phyloP scores from a whole-genome alignment of 35 echinoderm and acorn worm genomes.

The Diadema setosum region DNA sequence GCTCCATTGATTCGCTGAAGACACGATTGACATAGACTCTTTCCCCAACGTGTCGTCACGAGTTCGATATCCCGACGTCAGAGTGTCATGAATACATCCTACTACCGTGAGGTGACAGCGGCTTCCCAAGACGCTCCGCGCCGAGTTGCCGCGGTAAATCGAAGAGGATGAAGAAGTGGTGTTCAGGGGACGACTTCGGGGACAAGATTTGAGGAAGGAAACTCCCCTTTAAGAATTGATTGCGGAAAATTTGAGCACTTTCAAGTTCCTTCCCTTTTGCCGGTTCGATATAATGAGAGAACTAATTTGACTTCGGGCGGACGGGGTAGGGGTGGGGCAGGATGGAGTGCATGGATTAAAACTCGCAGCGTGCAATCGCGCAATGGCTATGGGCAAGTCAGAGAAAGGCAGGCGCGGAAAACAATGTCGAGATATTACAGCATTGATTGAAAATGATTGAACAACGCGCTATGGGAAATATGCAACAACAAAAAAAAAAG shows the following conservation, averaged over 20 bases:
- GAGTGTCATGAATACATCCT: too few species aligned
- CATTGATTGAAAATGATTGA: neutral
- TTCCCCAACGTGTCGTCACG: too few species aligned
- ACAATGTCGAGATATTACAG: too few species aligned
- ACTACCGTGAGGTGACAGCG: too few species aligned
- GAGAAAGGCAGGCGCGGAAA: neutral
- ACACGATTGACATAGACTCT: too few species aligned
- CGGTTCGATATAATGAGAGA: neutral
- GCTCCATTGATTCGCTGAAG: too few species aligned
- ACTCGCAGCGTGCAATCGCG: neutral
- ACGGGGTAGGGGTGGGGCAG: neutral
- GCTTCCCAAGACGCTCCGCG: too few species aligned
- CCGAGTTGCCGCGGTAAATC: too few species aligned
- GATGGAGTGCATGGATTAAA: neutral
- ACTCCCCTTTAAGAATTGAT: conserved; percentile 10
- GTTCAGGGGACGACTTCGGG: neutral
- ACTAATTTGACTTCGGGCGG: neutral
- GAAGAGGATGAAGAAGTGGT: too few species aligned
- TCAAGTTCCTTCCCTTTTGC: neutral
- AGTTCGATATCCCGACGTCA: too few species aligned
- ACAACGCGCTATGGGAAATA: too few species aligned
- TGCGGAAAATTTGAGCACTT: conserved; percentile 34
- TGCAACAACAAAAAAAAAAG: too few species aligned
- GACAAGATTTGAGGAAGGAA: conserved; percentile 5
- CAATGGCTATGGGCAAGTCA: neutral